These are phyloP conservation scores for Sebastes trivittatus DNA, from an alignment of 2,797 vertebrate species.

Conservation along the genomic window DNA sequence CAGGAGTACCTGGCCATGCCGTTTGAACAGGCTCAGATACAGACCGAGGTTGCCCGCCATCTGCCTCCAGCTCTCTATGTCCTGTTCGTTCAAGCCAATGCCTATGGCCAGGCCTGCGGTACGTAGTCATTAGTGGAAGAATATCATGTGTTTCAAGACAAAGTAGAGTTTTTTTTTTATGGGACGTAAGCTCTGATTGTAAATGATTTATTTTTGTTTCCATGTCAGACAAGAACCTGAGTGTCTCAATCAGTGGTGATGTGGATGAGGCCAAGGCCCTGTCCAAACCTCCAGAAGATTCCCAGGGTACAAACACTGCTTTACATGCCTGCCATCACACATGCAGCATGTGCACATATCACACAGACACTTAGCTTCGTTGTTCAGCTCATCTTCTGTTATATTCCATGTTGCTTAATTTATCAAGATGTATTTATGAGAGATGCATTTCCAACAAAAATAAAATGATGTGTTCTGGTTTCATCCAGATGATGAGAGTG, in stretches of 20 bases:
- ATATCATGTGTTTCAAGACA: not conserved
- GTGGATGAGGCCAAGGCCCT: slow-evolving; percentile 97
- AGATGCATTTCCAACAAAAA: not conserved
- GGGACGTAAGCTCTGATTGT: not conserved
- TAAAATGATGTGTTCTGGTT: slow-evolving; percentile 5
- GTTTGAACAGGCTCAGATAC: slow-evolving; percentile 94
- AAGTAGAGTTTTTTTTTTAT: not conserved
- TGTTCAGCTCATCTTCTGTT: not conserved
- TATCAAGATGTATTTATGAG: not conserved
- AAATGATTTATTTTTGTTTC: not conserved
- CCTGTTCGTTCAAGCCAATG: slow-evolving; percentile 94
- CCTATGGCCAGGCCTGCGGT: slow-evolving; percentile 97
- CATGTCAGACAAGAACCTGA: slow-evolving; percentile 90
- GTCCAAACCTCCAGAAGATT: slow-evolving; percentile 96
- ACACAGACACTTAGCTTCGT: not conserved
- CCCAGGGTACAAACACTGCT: slow-evolving; percentile 85
- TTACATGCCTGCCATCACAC: not conserved
- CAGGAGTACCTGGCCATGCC: slow-evolving; percentile 97
- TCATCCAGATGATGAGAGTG: slow-evolving; percentile 93
- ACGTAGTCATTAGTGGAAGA: slow-evolving; percentile 52
- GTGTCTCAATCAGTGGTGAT: slow-evolving; percentile 90
- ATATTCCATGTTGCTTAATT: not conserved
- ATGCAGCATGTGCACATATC: not conserved
- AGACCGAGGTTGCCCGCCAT: slow-evolving; percentile 92
- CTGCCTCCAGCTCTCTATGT: slow-evolving; percentile 96